A percentile compares a stretch with the other conserved stretches of the same genome.
These are phyloP conservation scores for Otolemur garnettii DNA, from an alignment of 2,113 vertebrate genomes.

Conservation along the genomic window DNA sequence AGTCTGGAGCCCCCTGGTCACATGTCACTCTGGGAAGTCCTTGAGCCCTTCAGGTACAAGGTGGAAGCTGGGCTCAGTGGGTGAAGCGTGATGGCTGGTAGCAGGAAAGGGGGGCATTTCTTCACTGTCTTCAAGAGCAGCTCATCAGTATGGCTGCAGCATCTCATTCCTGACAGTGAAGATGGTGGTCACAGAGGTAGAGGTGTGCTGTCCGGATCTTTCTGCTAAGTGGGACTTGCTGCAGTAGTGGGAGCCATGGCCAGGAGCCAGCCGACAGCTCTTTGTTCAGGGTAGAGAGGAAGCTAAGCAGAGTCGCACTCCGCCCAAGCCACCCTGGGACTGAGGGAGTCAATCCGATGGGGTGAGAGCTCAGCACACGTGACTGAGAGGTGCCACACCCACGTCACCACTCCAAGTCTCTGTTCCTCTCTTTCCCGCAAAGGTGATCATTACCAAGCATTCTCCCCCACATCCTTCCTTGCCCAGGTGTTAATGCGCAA, in stretches of 20 bases:
- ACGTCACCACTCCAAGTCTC: too few relatives aligned
- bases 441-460: background rate
- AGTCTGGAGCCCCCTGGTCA: background rate
- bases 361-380: background rate
- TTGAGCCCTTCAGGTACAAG: background rate
- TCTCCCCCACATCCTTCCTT: background rate
- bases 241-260: too few relatives aligned
- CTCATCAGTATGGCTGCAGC: slow-evolving; percentile 50
- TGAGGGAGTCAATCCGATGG: background rate
- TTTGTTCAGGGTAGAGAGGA: background rate
- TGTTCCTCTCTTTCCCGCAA: background rate
- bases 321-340: background rate
- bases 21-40: background rate
- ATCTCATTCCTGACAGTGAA: slow-evolving; percentile 58
- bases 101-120: background rate
- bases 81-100: background rate
- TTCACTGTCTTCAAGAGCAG: slow-evolving; percentile 50
- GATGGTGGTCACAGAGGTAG: background rate
- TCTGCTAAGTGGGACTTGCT: background rate
- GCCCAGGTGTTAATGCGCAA: background rate
- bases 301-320: background rate
- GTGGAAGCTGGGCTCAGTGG: background rate
- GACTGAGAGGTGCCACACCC: background rate
- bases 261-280: background rate
- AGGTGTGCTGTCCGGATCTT: slow-evolving; percentile 57